Percentiles rank a stretch among this genome's conserved stretches.
Conservation (phyloP, 2,888 invertebrate species). For the Malacosoma neustria region DNA sequence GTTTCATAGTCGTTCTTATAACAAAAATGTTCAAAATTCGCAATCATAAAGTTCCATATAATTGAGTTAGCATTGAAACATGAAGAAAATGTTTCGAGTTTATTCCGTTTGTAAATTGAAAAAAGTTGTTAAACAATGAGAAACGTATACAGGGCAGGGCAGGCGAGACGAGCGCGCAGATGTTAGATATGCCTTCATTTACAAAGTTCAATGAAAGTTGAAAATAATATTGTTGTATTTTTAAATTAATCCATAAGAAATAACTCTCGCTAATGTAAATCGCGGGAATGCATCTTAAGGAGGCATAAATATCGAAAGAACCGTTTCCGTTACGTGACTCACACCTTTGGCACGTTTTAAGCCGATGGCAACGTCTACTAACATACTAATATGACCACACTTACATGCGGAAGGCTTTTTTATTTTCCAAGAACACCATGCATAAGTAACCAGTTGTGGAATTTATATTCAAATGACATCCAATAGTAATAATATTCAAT, state of each 20-base stretch:
- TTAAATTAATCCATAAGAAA: background rate
- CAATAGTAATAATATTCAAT: too few species aligned
- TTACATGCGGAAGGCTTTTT: slow-evolving; percentile 29
- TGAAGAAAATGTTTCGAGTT: background rate
- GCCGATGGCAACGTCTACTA: slow-evolving; percentile 49
- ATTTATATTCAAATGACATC: background rate
- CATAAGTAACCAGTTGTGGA: background rate
- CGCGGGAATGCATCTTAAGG: slow-evolving; percentile 44
- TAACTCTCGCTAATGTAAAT: slow-evolving; percentile 18
- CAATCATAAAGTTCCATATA: slow-evolving; percentile 42
- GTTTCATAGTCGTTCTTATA: too few species aligned
- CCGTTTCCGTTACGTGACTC: slow-evolving; percentile 73
- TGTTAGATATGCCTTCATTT: background rate
- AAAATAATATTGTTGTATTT: background rate
- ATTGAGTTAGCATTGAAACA: slow-evolving; percentile 2
- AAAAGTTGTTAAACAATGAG: background rate
- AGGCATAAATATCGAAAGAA: slow-evolving; percentile 60
- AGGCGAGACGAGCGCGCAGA: background rate
- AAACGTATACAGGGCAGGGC: background rate
- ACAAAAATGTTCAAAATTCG: too few species aligned
- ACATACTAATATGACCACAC: slow-evolving; percentile 53
- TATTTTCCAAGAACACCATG: slow-evolving; percentile 32
- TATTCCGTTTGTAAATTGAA: background rate
- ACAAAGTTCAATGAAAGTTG: background rate
- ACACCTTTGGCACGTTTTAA: slow-evolving; percentile 61